Evolutionary conservation across 2,113 vertebrate genomes (phyloP), one percentile per base, ranked within the genome.

Genomic region (Onychostruthus taczanowskii): DNA sequence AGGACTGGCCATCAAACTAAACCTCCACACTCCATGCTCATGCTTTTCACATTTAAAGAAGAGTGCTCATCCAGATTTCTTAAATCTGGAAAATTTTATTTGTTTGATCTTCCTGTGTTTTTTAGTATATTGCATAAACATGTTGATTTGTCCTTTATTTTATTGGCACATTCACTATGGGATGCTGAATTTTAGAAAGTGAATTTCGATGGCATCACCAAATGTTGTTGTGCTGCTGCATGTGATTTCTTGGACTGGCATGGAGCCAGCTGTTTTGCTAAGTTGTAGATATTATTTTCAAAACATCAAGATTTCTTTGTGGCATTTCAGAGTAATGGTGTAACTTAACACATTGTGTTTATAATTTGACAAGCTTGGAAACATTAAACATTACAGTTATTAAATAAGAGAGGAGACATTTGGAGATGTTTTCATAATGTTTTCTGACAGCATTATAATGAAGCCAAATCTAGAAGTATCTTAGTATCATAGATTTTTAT

Each of bases 371-470:
- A 94, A 92, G 64, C 46, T 64, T 67, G 77, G 66, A 95, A 93
- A 87, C 68, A 66, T 92, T 90, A 90, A 63, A 62, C 86, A 83
- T 76, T 72, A 75, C 55, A 28, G 75, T 59, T 79, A 93, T 92
- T 93, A 83, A 92, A 84, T 76, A 87, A 77, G 43, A 85, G 83
- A 67, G 50, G 79, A 88, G 63, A 37, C 63, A 56, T 77, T 94
- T 96, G 86, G 89, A 84, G 58, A 64, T 94, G 68, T 84, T 96
- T 94, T 87, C 49, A 27, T 96, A 94, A 93, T 84, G 58, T 75
- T 91, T 96, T 87, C 68, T 91, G 85, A 84, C 94, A 92, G 73
- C 68, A 62, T 93, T 94, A 58, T 95, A 94, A 94, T 92, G 83
- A 93, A 95, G 67, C 56, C 76, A 89, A 89, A 95, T 86, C 73